Base-by-base conservation (phyloP, 1,140 invertebrate genomes). In the Hycleus cichorii region DNA sequence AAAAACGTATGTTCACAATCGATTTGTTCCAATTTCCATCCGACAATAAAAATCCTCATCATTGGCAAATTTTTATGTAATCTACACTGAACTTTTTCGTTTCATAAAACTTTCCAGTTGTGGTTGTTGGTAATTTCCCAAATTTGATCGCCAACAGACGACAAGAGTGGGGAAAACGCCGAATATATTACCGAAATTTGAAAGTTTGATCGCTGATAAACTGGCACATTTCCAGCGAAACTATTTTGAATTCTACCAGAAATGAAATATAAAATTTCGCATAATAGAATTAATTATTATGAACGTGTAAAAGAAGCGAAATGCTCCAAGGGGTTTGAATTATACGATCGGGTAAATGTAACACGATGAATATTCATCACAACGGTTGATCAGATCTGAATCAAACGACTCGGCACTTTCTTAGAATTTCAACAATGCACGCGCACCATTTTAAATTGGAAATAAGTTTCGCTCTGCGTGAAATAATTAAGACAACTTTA, bases 311-410 rank as follows among this genome's bases (percentile, higher is more conserved):
- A 32, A 32, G 32, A 7, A 2, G 7, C 7, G 32, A 7, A 18
- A 18, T 18, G 18, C 18, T 18, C 18, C 7, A 32, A 32, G 32
- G 1, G 32, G 32, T 32, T 18, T n/a, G 51, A 53, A 53, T 53
- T 53, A 46, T 53, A 53, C 51, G 51, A 53, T 53, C 51, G 51
- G 39, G 42, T 53, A 45, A 46, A 53, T 12, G 46, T 53, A 53
- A 53, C 51, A 44, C 54, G 51, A 60, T 60, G 58, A 60, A 60
- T 60, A 60, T 60, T 60, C 58, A 60, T 60, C 43, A 45, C 42
- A 39, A 39, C 38, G 32, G 46, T 51, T 60, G 58, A 60, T 60
- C 52, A 49, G 58, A 49, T 60, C 47, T 47, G 45, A 59, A 59
- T 59, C 58, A 54, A 55, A 60, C 44, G 51, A 54, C 58, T 58